Conservation (phyloP, 2,113 vertebrate genomes). For the Physeter macrocephalus region DNA sequence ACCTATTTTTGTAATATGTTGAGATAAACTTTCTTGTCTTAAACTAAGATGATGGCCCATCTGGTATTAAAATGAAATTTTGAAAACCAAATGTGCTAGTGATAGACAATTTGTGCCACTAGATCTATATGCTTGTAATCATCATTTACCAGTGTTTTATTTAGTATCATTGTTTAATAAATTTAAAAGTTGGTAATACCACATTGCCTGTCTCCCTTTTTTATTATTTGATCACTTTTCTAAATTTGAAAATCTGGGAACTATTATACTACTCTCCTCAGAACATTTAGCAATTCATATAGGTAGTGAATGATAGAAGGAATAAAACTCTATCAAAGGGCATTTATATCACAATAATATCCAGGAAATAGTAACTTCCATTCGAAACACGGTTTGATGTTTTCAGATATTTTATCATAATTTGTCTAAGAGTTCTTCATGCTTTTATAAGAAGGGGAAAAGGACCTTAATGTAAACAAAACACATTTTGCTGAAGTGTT, state of each 20-base stretch:
- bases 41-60: not conserved
- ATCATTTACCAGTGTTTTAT: not conserved
- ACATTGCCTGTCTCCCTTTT: not conserved
- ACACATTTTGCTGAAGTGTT: not conserved
- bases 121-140: not conserved
- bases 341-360: not conserved
- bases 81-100: not conserved
- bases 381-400: not conserved
- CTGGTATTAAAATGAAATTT: not conserved
- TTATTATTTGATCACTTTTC: not conserved
- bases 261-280: not conserved
- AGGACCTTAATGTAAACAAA: not conserved
- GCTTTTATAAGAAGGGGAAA: not conserved
- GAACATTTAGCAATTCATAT: not conserved
- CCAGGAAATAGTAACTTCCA: not conserved
- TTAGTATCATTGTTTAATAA: not conserved
- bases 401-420: not conserved
- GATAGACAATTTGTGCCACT: not conserved
- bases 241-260: not conserved
- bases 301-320: not conserved
- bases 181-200: not conserved
- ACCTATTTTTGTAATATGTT: not conserved
- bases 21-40: not conserved
- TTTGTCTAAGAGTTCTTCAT: not conserved
- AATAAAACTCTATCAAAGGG: not conserved